Evolutionary conservation across 2,113 vertebrate genomes (phyloP).

Genomic region (Typhlomys cinereus): DNA sequence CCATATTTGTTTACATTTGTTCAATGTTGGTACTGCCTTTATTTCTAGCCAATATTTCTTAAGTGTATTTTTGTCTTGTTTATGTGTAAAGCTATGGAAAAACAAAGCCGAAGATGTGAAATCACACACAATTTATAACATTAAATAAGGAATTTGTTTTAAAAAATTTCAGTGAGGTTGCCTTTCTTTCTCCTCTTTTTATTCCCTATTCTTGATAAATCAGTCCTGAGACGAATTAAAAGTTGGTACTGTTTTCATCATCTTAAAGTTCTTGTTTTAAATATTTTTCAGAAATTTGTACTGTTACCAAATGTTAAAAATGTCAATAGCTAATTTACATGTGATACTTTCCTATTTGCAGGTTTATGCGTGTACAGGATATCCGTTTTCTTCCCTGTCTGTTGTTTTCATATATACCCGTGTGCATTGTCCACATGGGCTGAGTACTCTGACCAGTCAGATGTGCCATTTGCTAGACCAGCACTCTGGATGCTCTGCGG

Average conservation of each 20-base stretch:
- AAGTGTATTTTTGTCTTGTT: conserved; percentile 72
- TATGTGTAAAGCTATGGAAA: conserved; percentile 63
- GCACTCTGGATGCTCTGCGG: not conserved
- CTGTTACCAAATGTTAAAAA: not conserved
- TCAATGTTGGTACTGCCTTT: conserved; percentile 70
- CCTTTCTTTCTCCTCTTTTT: conserved; percentile 1
- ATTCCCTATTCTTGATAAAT: not conserved
- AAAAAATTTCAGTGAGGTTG: not conserved
- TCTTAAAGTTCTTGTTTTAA: not conserved
- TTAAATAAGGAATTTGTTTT: conserved; percentile 46
- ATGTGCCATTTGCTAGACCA: not conserved
- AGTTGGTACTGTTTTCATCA: conserved; percentile 16
- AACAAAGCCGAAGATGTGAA: conserved; percentile 55
- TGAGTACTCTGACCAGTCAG: not conserved
- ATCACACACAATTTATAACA: conserved; percentile 38
- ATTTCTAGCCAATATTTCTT: conserved; percentile 71
- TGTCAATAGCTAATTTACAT: not conserved
- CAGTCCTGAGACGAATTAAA: not conserved
- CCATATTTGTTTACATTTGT: conserved; percentile 73
- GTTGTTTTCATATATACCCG: not conserved
- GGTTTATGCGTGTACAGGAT: not conserved
- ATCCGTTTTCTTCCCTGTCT: not conserved
- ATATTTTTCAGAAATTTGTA: conserved; percentile 34
- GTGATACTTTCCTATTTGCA: not conserved
- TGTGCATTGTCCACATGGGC: not conserved